Conservation (phyloP, 1,140 invertebrate species). For the Palaemon carinicauda region DNA sequence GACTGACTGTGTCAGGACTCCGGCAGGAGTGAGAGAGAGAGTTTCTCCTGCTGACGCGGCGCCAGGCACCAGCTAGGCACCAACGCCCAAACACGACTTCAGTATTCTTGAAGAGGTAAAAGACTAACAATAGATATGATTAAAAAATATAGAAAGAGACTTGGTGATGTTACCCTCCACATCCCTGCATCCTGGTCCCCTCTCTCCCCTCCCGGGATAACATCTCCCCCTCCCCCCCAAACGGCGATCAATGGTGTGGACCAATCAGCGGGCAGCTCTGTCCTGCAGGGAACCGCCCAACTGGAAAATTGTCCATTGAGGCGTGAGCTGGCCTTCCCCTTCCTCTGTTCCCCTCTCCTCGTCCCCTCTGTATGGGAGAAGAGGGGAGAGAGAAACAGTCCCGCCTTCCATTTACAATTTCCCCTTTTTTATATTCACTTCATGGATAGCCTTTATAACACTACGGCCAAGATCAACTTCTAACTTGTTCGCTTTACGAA, state of each 20-base stretch:
- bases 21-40: no score
- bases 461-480: no score
- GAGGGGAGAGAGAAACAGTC: not conserved
- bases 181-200: not conserved
- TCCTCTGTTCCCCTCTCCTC: not conserved
- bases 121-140: not conserved
- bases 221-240: not conserved
- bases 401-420: not conserved
- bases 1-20: no score
- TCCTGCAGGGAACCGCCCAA: conserved; percentile 47
- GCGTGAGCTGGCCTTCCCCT: conserved; percentile 36
- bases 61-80: no score
- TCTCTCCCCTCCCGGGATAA: not conserved
- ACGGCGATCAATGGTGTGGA: conserved; percentile 46
- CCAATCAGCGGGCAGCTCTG: conserved; percentile 46
- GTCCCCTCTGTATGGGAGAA: not conserved
- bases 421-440: not conserved
- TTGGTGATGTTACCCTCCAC: not conserved
- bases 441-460: not conserved
- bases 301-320: conserved; percentile 49
- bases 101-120: not conserved
- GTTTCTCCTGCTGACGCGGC: no score
- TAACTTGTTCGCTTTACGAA: no score
- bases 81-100: no score
- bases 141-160: not conserved